Evolutionary conservation across 2,113 vertebrate species (phyloP).

Genomic region (Anser cygnoides): DNA sequence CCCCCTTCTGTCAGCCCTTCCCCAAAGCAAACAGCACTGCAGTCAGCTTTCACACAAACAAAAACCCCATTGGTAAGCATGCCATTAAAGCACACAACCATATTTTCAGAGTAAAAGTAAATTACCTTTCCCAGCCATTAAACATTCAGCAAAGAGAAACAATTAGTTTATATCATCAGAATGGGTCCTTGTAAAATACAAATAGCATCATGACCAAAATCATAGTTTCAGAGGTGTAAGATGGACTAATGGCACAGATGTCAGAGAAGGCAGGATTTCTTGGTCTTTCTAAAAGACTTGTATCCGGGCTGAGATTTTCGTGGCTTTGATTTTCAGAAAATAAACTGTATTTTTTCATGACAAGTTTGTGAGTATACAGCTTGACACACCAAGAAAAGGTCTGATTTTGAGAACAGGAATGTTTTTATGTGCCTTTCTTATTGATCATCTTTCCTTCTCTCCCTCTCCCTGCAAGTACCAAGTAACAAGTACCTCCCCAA

Average conservation of each 20-base stretch:
- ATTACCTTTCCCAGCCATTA: neutral
- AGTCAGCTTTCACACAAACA: neutral
- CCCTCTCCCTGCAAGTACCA: neutral
- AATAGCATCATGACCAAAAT: neutral
- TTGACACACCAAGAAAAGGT: neutral
- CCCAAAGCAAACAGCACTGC: neutral
- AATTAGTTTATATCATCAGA: neutral
- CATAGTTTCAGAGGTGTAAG: neutral
- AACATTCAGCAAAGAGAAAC: neutral
- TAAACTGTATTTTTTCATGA: neutral
- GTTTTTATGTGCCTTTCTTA: neutral
- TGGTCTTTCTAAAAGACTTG: neutral
- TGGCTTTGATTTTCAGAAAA: neutral
- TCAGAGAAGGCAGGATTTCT: neutral
- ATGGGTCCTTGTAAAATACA: neutral
- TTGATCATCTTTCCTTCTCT: neutral
- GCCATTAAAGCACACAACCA: neutral
- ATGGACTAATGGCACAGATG: neutral
- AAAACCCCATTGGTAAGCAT: rapidly evolving
- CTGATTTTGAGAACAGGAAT: neutral
- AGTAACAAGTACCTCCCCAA: neutral
- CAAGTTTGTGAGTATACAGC: neutral
- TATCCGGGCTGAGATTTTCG: neutral
- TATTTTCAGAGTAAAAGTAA: neutral
- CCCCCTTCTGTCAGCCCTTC: neutral